A percentile compares a stretch with the other conserved stretches of the same genome.
Conservation (phyloP, 2,888 invertebrate species). For the Drosophila aldrichi region DNA sequence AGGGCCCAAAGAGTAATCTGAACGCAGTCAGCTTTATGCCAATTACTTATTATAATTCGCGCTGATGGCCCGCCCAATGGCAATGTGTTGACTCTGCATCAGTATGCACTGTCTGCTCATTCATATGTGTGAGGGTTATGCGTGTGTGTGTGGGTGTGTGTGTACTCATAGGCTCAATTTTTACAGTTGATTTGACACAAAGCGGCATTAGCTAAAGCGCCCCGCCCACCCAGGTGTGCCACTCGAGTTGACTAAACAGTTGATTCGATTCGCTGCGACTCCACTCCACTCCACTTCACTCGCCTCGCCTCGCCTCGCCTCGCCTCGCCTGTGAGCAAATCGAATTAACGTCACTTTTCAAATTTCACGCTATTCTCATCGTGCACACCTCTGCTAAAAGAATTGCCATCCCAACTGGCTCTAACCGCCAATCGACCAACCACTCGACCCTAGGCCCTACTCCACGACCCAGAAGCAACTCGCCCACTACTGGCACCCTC, state of each 20-base stretch:
- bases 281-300: background rate
- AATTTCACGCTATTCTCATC: slow-evolving; percentile 67
- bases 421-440: slow-evolving; percentile 1
- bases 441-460: slow-evolving; percentile 11
- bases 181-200: slow-evolving; percentile 67
- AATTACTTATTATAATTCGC: slow-evolving; percentile 6
- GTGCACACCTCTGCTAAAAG: slow-evolving; percentile 24
- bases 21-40: slow-evolving; percentile 2
- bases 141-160: slow-evolving; percentile 41
- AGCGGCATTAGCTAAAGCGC: slow-evolving; percentile 22
- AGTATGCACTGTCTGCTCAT: background rate
- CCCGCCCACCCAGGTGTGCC: background rate
- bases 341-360: slow-evolving; percentile 76
- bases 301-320: background rate
- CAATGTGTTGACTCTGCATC: slow-evolving; percentile 3
- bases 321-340: slow-evolving; percentile 45
- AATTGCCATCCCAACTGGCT: slow-evolving; percentile 4
- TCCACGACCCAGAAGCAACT: slow-evolving; percentile 3
- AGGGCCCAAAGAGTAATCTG: background rate
- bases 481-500: background rate
- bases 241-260: slow-evolving; percentile 27
- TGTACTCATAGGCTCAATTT: slow-evolving; percentile 68
- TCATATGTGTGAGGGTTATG: slow-evolving; percentile 20
- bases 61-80: background rate
- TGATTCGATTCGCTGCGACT: background rate